These are phyloP conservation scores for Lepidothrix coronata DNA, from an alignment of 2,113 vertebrate species.

Conservation along the genomic window DNA sequence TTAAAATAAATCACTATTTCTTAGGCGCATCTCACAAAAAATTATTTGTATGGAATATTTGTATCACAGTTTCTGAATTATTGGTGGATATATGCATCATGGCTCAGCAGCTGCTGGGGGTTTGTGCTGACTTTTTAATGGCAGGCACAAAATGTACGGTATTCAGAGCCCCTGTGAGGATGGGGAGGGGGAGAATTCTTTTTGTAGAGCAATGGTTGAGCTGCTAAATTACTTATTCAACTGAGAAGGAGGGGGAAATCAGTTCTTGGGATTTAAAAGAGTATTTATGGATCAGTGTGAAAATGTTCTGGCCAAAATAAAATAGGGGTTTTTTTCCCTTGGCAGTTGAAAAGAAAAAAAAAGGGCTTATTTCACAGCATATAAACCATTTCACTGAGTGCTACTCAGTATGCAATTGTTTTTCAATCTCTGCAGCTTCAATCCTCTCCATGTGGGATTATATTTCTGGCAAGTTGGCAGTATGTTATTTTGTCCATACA, in stretches of 20 bases:
- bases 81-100: background rate
- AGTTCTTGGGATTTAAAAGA: background rate
- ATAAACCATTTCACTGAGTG: background rate
- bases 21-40: background rate
- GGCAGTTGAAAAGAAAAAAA: background rate
- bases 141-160: background rate
- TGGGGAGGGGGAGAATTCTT: background rate
- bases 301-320: background rate
- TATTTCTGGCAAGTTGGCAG: background rate
- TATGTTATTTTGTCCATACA: background rate
- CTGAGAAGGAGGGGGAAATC: background rate
- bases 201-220: background rate
- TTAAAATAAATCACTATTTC: background rate
- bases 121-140: background rate
- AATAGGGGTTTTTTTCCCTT: accelerated
- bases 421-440: background rate
- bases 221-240: background rate
- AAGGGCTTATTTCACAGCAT: background rate
- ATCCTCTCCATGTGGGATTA: background rate
- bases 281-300: background rate
- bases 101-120: background rate
- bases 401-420: background rate
- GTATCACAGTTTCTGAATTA: background rate
- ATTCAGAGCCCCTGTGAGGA: background rate
- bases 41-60: background rate